Evolutionary conservation across 2,888 invertebrate species (phyloP), one percentile per base, ranked within the genome.

Genomic region (Ramazzottius varieornatus): DNA sequence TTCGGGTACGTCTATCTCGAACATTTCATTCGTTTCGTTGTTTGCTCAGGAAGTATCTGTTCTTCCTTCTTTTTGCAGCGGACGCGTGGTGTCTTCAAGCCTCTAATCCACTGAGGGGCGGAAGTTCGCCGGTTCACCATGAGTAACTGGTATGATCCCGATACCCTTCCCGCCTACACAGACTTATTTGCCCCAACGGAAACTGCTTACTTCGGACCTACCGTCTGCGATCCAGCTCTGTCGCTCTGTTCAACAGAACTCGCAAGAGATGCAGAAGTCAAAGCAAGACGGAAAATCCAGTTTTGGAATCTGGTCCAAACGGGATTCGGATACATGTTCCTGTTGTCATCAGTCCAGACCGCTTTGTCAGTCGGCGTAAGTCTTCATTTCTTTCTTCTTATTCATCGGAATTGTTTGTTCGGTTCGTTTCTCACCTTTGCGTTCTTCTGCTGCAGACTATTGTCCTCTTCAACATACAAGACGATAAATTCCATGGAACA

Each of bases 291-390:
- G 8, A 13, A 54, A 29, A 24, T 54, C 16, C 54, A 54, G 24
- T 54, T 54, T 29, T 54, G 54, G 54, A 54, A 54, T 54, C 54
- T 54, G 4, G 29, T 54, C 54, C 54, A 54, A 29, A 54, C 54
- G 4, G 54, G 54, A 29, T 29, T 54, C 16, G 54, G 16, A 8
- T 54, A 54, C 24, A 54, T 54, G 54, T 54, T 54, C 29, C 54
- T 54, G 54, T 24, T 54, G 4, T 54, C 54, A 8, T 54, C 54
- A 8, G 54, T 54, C 16, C 54, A 54, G 29, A 54, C 54, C 4
- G 54, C 54, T 24, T 29, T 54, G 8, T 54, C 54, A 8, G 29
- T 54, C 29, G 54, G 54, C 4, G 54, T 54, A 29, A 13, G 54
- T 54, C 8, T 29, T 29, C n/a, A 13, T 40, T n/a, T n/a, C n/a